Conservation (phyloP, 2,888 invertebrate genomes). For the Acleris sparsana region DNA sequence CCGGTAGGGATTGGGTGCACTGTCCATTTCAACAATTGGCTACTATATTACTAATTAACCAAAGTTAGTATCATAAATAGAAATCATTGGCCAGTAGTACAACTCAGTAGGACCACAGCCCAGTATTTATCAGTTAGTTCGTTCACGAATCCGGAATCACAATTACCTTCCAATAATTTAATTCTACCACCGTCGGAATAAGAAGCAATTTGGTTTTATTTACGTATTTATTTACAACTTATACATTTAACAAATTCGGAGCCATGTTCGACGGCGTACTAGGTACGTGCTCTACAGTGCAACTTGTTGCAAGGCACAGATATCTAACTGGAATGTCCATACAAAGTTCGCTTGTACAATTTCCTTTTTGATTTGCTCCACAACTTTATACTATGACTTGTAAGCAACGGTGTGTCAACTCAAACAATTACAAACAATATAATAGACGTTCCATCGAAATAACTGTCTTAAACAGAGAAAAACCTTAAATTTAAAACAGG, state of each 20-base stretch:
- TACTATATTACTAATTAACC: too few relatives aligned
- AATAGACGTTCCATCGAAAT: slow-evolving; percentile 36
- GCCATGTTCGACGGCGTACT: slow-evolving; percentile 60
- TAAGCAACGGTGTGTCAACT: slow-evolving; percentile 2
- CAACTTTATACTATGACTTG: slow-evolving; percentile 6
- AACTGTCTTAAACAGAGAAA: slow-evolving; percentile 22
- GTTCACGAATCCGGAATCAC: too few relatives aligned
- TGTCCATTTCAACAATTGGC: too few relatives aligned
- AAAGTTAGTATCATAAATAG: too few relatives aligned
- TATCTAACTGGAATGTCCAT: slow-evolving; percentile 50
- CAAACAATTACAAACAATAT: slow-evolving; percentile 27
- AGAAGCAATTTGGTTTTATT: slow-evolving; percentile 40
- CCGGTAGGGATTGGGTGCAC: too few relatives aligned
- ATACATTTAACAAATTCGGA: slow-evolving; percentile 56
- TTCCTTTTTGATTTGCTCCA: slow-evolving; percentile 4
- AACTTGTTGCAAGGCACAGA: slow-evolving; percentile 43
- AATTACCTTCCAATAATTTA: too few relatives aligned
- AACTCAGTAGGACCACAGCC: too few relatives aligned
- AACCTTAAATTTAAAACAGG: slow-evolving; percentile 35
- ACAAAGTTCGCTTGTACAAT: slow-evolving; percentile 25
- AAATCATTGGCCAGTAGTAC: too few relatives aligned
- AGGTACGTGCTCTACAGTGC: slow-evolving; percentile 57
- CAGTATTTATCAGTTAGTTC: too few relatives aligned
- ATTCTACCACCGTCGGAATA: neutral
- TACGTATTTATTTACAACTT: slow-evolving; percentile 76